Percentiles rank a stretch among this genome's conserved stretches.
Evolutionary conservation across 2,888 invertebrate species (phyloP).

Genomic region (Orthosia cruda): DNA sequence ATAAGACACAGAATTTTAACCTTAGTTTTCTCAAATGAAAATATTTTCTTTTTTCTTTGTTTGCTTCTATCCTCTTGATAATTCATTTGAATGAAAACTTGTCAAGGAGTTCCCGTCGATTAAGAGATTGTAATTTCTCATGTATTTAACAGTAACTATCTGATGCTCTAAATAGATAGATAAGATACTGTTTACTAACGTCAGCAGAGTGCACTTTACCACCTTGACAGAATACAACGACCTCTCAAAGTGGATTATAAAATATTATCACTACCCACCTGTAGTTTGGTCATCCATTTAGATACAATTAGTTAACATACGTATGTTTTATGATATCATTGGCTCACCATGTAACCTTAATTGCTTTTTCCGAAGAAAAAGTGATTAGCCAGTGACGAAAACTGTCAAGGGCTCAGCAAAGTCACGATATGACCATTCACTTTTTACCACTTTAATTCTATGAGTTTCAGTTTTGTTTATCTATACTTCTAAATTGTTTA

Average conservation of each 20-base stretch:
- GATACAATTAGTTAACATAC: not conserved
- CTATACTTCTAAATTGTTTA: not conserved
- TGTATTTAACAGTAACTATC: not conserved
- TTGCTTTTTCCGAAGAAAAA: constrained; percentile 13
- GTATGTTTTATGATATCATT: constrained; percentile 4
- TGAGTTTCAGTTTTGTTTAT: not conserved
- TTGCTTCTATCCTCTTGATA: too few relatives aligned
- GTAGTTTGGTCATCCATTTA: constrained; percentile 8
- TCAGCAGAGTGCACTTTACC: not conserved
- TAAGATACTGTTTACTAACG: not conserved
- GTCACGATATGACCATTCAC: too few relatives aligned
- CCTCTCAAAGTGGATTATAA: not conserved
- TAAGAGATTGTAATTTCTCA: not conserved
- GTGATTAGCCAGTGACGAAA: constrained; percentile 7
- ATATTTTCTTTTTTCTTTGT: not conserved
- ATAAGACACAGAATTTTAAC: not conserved
- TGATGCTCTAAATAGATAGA: not conserved
- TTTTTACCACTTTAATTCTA: not conserved
- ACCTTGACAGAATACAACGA: constrained; percentile 1
- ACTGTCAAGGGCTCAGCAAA: not conserved
- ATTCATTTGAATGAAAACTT: not conserved
- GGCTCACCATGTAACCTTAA: not conserved
- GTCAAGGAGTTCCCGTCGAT: not conserved
- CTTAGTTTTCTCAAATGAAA: not conserved
- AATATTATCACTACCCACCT: not conserved